Base-by-base conservation (phyloP, 2,113 vertebrate species). In the Strigops habroptila region DNA sequence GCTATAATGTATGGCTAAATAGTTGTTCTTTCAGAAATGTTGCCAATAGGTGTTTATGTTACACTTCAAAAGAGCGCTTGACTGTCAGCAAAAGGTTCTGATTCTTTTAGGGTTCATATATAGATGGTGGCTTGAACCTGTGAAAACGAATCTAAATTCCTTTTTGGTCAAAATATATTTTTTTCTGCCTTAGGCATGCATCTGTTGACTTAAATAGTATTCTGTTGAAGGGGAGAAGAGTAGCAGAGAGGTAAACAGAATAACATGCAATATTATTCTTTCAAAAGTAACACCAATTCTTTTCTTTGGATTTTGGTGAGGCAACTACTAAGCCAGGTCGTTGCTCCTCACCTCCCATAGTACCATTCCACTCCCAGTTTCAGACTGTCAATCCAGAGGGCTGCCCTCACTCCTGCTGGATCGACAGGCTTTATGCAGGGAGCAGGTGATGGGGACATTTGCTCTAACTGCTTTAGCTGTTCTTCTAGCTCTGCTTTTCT, bases 401-500 rank as follows among this genome's bases (percentile, higher is more conserved):
- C 52, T 90, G 71, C 63, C 44, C 44, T 85, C 0, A 0, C 62
- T 86, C 44, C 76, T 55, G 82, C 44, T 52, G 39, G 44, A 48
- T 82, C 9, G 1, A 3, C 43, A 43, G 53, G 35, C 68, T 80
- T 21, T 11, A 21, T 76, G 59, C 67, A 30, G 64, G 49, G 39
- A 88, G 79, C 71, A 92, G 67, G 57, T 3, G 27, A 82, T 21
- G 46, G 43, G 10, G 14, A 44, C 19, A 15, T 83, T 70, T 82
- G 60, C 85, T 91, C 43, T 78, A 41, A 3, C 65, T 75, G 79
- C 74, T 88, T 62, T 28, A 3, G 43, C 25, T 12, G 7, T n/a
- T 93, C 82, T 69, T 69, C 28, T 65, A 23, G 63, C 53, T 83
- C 87, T 93, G 60, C 51, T 75, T 51, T 79, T 60, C 91, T 88